A percentile compares a stretch with the other conserved stretches of the same genome.
Conservation (phyloP, 92 coral and sea anemone species). For the Nematostella vectensis region DNA sequence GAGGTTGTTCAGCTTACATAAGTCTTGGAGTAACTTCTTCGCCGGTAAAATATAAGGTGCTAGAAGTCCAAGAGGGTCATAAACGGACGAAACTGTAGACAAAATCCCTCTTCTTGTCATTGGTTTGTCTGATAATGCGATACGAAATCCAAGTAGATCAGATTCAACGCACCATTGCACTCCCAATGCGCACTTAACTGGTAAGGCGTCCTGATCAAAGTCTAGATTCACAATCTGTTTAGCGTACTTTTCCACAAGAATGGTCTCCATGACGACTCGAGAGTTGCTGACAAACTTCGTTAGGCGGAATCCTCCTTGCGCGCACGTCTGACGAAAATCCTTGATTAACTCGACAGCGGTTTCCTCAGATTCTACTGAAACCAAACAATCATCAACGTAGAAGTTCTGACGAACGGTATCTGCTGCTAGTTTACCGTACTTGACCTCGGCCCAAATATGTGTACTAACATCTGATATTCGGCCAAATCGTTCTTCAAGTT, state of each 20-base stretch:
- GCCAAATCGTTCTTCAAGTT: neutral
- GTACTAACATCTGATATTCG: neutral
- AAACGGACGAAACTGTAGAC: constrained; percentile 17
- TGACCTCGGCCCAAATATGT: neutral
- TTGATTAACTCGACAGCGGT: neutral
- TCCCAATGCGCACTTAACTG: constrained; percentile 2
- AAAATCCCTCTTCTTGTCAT: constrained; percentile 27
- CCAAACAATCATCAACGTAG: neutral
- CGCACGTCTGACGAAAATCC: neutral
- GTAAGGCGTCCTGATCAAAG: neutral
- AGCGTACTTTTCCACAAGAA: neutral
- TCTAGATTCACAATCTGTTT: neutral
- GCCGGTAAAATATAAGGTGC: constrained; percentile 17
- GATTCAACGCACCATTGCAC: neutral
- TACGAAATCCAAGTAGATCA: neutral
- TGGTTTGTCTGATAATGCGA: neutral
- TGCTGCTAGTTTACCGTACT: neutral
- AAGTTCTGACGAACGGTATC: neutral
- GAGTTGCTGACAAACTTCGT: neutral
- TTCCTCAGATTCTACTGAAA: neutral
- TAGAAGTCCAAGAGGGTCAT: constrained; percentile 27
- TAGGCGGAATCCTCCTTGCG: neutral
- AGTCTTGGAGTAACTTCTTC: constrained; percentile 5
- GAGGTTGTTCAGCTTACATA: neutral
- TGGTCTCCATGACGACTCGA: neutral